These are phyloP conservation scores for Momotus momota DNA, from an alignment of 2,797 vertebrate genomes.

Conservation along the genomic window DNA sequence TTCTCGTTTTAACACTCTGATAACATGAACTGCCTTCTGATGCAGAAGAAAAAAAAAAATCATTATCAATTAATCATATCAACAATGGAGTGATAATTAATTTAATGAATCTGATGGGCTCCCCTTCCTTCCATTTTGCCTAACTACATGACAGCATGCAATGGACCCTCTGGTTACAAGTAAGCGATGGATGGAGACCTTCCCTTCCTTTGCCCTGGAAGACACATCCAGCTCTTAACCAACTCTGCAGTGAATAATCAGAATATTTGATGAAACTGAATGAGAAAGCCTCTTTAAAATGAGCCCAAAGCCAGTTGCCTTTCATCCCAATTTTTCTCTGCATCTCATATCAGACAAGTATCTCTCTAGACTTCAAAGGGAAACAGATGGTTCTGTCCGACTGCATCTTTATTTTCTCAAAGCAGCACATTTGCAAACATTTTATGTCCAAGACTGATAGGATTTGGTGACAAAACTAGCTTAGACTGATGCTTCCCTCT, in stretches of 20 bases:
- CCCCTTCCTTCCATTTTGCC: not conserved
- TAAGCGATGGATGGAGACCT: not conserved
- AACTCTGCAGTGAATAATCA: not conserved
- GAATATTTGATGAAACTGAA: not conserved
- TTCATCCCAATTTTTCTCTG: not conserved
- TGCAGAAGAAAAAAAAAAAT: not conserved
- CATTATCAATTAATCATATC: not conserved
- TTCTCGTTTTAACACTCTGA: not conserved
- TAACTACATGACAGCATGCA: slow-evolving; percentile 7
- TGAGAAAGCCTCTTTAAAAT: not conserved
- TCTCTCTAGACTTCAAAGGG: not conserved
- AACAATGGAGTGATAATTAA: not conserved
- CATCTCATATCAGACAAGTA: not conserved
- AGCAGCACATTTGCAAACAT: not conserved
- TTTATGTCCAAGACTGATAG: not conserved
- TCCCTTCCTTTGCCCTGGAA: not conserved
- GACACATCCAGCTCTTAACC: not conserved
- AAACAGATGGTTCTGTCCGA: not conserved
- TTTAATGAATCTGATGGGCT: not conserved
- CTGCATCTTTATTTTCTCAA: not conserved
- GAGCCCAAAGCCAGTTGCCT: not conserved
- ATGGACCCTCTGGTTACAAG: not conserved
- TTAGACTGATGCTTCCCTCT: not conserved
- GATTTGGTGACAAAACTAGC: not conserved
- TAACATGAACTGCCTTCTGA: not conserved